Evolutionary conservation across 2,888 invertebrate genomes (phyloP).

Genomic region (Xestia ashworthii): DNA sequence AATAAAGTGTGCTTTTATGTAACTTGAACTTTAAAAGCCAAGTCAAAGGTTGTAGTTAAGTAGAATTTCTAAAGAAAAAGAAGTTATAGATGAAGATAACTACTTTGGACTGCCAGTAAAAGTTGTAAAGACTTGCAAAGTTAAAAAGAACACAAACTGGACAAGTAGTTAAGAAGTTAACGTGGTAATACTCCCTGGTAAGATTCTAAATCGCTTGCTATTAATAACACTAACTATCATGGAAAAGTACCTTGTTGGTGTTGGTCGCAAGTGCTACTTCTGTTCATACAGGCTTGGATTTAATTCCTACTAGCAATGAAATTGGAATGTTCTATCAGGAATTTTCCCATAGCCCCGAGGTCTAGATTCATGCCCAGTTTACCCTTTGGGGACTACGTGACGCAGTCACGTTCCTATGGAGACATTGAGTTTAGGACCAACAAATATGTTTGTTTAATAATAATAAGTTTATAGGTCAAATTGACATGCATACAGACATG

Average conservation of each 20-base stretch:
- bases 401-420: not conserved
- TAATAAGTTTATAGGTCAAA: too few relatives aligned
- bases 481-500: too few relatives aligned
- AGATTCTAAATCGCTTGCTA: constrained; percentile 33
- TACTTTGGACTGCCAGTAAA: constrained; percentile 51
- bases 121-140: constrained; percentile 53
- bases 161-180: constrained; percentile 54
- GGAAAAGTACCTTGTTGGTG: not conserved
- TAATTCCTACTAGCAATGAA: not conserved
- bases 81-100: constrained; percentile 61
- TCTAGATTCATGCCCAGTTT: not conserved
- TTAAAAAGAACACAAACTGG: constrained; percentile 51
- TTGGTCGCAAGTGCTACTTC: not conserved
- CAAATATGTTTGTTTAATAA: too few relatives aligned
- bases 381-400: not conserved
- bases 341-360: not conserved
- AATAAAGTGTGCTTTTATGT: constrained; percentile 38
- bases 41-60: constrained; percentile 45
- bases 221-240: constrained; percentile 27
- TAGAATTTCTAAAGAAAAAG: constrained; percentile 48
- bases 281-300: not conserved
- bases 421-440: too few relatives aligned
- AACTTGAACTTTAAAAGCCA: constrained; percentile 37
- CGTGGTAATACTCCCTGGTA: constrained; percentile 29
- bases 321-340: not conserved